These are phyloP conservation scores for Takifugu rubripes DNA, from an alignment of 2,797 vertebrate species.

Conservation along the genomic window DNA sequence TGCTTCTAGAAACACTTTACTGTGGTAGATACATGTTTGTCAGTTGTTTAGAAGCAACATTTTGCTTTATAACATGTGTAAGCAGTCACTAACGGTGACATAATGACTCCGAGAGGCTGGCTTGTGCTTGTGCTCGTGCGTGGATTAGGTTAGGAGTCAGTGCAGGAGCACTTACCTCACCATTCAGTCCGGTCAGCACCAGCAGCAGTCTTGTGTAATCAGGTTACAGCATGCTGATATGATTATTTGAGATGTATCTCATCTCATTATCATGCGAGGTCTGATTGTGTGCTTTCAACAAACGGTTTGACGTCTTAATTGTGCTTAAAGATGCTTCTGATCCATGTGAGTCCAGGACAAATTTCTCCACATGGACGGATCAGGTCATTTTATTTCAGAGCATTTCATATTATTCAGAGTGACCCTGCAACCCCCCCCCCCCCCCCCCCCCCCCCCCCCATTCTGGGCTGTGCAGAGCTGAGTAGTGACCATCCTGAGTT, in stretches of 20 bases:
- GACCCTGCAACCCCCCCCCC: conserved; percentile 12
- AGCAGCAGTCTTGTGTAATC: conserved; percentile 29
- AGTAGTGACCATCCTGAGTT: conserved; percentile 50
- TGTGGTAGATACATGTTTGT: not conserved
- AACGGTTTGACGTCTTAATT: not conserved
- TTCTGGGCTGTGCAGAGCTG: conserved; percentile 13
- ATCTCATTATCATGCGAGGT: conserved; percentile 21
- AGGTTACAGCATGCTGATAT: conserved; percentile 36
- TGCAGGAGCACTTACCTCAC: conserved; percentile 25
- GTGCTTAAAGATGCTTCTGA: too few relatives aligned
- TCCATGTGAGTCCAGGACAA: not conserved
- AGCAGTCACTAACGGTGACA: not conserved
- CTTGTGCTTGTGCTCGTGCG: not conserved
- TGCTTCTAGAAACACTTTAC: too few relatives aligned
- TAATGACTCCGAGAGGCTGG: not conserved
- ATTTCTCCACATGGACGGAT: not conserved
- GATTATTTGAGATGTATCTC: conserved; percentile 25
- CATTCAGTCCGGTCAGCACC: conserved; percentile 21
- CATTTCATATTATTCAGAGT: not conserved
- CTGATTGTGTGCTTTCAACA: conserved; percentile 1
- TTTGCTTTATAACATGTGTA: not conserved
- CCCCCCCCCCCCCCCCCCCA: not conserved
- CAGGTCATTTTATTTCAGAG: not conserved
- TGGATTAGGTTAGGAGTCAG: conserved; percentile 5
- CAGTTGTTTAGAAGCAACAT: too few relatives aligned